Evolutionary conservation across 2,797 vertebrate species (phyloP).

Genomic region (Melanitta fusca): DNA sequence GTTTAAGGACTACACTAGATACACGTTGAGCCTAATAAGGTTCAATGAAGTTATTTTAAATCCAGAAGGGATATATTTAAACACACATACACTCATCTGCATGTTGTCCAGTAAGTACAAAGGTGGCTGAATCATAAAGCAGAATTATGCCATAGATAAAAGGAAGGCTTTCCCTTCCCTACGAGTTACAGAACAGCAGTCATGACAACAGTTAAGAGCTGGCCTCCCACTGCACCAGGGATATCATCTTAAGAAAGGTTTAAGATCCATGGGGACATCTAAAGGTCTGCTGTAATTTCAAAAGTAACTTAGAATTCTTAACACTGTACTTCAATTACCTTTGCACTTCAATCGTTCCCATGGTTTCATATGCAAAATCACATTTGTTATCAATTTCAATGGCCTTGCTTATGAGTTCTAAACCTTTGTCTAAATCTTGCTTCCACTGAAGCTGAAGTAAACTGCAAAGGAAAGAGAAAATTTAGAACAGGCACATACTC

Average conservation of each 20-base stretch:
- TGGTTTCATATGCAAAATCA: constrained; percentile 99
- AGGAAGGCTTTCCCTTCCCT: neutral
- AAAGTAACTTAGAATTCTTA: neutral
- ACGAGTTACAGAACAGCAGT: neutral
- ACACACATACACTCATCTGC: neutral
- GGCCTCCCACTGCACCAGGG: neutral
- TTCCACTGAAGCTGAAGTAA: constrained; percentile 99
- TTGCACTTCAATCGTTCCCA: constrained; percentile 99
- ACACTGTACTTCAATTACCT: constrained; percentile 82
- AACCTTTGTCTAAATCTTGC: constrained; percentile 95
- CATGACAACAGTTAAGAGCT: neutral
- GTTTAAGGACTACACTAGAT: neutral
- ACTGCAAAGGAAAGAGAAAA: constrained; percentile 77
- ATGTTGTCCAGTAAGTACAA: neutral
- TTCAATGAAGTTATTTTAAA: neutral
- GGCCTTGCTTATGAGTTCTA: constrained; percentile 98
- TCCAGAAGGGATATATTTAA: neutral
- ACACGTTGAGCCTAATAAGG: neutral
- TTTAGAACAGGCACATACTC: neutral
- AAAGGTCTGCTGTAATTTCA: neutral
- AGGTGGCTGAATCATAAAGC: neutral
- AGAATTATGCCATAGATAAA: neutral
- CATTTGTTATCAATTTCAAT: constrained; percentile 99
- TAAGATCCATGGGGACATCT: neutral
- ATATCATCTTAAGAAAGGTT: neutral